Evolutionary conservation across 1,140 invertebrate genomes (phyloP).

Genomic region (Cydia fagiglandana): DNA sequence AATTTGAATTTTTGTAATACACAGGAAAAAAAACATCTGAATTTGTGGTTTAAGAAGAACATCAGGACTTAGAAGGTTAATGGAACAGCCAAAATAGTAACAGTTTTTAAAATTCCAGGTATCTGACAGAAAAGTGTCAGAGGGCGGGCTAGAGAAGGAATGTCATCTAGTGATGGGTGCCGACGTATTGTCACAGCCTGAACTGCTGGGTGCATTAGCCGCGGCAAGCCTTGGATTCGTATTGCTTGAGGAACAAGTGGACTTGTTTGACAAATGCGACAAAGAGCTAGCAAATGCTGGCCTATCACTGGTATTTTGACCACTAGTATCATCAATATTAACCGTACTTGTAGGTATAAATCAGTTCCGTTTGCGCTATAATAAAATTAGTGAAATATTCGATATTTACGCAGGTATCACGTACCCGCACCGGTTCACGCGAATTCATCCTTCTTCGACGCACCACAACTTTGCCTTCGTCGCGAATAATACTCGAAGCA

Average conservation of each 20-base stretch:
- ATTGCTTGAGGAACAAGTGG: constrained; percentile 85
- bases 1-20: too few relatives aligned
- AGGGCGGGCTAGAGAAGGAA: constrained; percentile 83
- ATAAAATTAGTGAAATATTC: too few relatives aligned
- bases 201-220: constrained; percentile 80
- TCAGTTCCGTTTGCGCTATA: too few relatives aligned
- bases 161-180: constrained; percentile 83
- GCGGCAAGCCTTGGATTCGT: constrained; percentile 89
- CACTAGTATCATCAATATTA: too few relatives aligned
- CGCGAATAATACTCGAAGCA: constrained; percentile 80
- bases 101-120: too few relatives aligned
- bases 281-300: constrained; percentile 51
- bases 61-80: too few relatives aligned
- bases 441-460: constrained; percentile 82
- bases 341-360: too few relatives aligned
- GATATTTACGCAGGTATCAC: constrained; percentile 60
- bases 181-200: constrained; percentile 80
- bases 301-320: too few relatives aligned
- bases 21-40: too few relatives aligned
- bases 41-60: too few relatives aligned
- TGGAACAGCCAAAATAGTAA: too few relatives aligned
- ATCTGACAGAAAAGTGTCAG: constrained; percentile 42
- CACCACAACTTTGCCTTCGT: constrained; percentile 56
- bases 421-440: constrained; percentile 80
- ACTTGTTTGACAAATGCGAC: constrained; percentile 75